A percentile compares a stretch with the other conserved stretches of the same genome.
Evolutionary conservation across 1,140 invertebrate genomes (phyloP).

Genomic region (Drosophila lini): DNA sequence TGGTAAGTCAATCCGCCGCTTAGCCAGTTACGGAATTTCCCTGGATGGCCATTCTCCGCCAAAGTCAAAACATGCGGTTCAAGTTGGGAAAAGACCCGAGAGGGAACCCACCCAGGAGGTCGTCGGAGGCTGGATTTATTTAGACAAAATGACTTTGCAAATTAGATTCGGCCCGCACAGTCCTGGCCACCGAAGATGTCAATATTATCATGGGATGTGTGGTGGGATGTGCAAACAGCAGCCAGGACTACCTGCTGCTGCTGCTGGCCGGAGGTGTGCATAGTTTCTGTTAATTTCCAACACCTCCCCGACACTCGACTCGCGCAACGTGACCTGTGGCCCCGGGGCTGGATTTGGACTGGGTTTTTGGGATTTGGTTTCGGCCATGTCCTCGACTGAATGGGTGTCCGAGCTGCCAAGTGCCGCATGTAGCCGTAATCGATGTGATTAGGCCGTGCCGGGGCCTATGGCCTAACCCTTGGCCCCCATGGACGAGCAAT

Average conservation of each 20-base stretch:
- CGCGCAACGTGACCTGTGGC: slow-evolving; percentile 72
- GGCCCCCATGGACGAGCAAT: slow-evolving; percentile 61
- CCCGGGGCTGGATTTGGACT: slow-evolving; percentile 58
- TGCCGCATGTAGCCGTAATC: slow-evolving; percentile 70
- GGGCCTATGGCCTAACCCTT: slow-evolving; percentile 54
- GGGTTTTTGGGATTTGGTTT: slow-evolving; percentile 12
- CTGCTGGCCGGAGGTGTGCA: slow-evolving; percentile 58
- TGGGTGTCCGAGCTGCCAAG: slow-evolving; percentile 60
- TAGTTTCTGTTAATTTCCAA: slow-evolving; percentile 75
- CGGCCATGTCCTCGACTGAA: slow-evolving; percentile 36
- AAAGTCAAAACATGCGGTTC: slow-evolving; percentile 82
- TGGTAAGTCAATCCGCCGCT: slow-evolving; percentile 78
- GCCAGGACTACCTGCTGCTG: slow-evolving; percentile 59
- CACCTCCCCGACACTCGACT: slow-evolving; percentile 71
- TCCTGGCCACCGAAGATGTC: slow-evolving; percentile 59
- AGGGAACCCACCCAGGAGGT: slow-evolving; percentile 3
- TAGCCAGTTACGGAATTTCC: slow-evolving; percentile 68
- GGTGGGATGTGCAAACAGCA: slow-evolving; percentile 64
- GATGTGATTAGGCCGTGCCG: slow-evolving; percentile 79
- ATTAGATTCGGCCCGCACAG: slow-evolving; percentile 68
- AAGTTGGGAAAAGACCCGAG: slow-evolving; percentile 51
- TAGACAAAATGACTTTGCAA: slow-evolving; percentile 84
- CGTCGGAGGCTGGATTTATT: slow-evolving; percentile 79
- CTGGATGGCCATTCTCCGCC: slow-evolving; percentile 10
- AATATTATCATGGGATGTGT: slow-evolving; percentile 73